Evolutionary conservation across 2,797 vertebrate genomes (phyloP), one percentile per base, ranked within the genome.

Genomic region (Acanthopagrus latus): DNA sequence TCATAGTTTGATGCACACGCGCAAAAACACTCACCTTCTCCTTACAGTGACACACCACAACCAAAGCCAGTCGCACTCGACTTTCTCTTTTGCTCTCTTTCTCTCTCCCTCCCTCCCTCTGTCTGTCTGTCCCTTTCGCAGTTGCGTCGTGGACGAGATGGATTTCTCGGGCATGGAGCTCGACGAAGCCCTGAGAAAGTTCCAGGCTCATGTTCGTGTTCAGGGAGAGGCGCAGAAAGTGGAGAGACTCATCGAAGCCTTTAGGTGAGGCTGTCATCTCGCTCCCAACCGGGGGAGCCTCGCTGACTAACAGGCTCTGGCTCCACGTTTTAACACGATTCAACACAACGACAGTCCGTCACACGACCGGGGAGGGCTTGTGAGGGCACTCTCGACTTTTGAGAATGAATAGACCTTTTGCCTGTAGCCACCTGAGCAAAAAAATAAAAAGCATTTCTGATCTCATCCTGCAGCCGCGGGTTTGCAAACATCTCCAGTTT

Each of bases 151-250:
- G 81, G 98, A 99, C 71, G 98, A 99, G 93, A 99, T 99, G 98
- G 98, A 99, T 91, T 99, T 99, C 91, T 98, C 97, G 0, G 96
- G 96, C 79, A 98, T 99, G 97, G 98, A 99, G 92, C 95, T 99
- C 82, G 98, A 99, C 50, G 98, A 99, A 92, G 98, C 98, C 44
- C 95, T 99, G 83, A 95, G 98, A 92, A 99, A 99, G 94, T 99
- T 99, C 93, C 98, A 99, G 95, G 98, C 98, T 60, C 98, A 99
- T 77, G 97, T 99, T 80, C 97, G 98, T 47, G 98, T 99, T 66
- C 98, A 99, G 83, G 98, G 98, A 76, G 98, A 99, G 90, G 98
- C 98, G 7, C 98, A 99, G 93, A 99, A 99, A 90, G 98, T 99
- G 78, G 98, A 99, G 90, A 93, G 98, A 82, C 97, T 99, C 88